phyloP scores from a whole-genome alignment of 2,888 invertebrate genomes.

The Amphipoea lucens region DNA sequence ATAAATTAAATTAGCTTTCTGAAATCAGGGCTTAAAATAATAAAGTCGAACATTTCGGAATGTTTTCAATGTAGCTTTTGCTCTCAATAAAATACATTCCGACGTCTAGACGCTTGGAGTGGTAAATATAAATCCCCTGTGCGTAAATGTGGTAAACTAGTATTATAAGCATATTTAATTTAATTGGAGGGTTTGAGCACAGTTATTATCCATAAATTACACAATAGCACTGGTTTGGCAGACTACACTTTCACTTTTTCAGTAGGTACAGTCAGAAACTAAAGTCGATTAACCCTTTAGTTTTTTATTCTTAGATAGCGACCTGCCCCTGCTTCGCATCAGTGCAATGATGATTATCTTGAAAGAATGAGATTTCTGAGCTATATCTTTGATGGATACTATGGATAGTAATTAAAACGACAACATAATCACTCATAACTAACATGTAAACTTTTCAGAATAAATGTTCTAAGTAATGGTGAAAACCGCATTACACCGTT shows the following conservation, averaged over 20 bases:
- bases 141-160: constrained; percentile 4
- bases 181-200: constrained; percentile 8
- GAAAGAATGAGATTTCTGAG: not conserved
- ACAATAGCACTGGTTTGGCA: constrained; percentile 18
- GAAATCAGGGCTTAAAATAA: constrained; percentile 15
- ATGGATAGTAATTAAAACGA: not conserved
- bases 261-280: not conserved
- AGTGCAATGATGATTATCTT: not conserved
- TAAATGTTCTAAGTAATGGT: not conserved
- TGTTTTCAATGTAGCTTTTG: constrained; percentile 25
- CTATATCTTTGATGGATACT: not conserved
- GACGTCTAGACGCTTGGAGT: constrained; percentile 41
- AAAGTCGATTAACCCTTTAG: not conserved
- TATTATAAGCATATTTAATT: constrained; percentile 23
- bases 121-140: constrained; percentile 25
- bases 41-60: constrained; percentile 5
- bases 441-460: not conserved
- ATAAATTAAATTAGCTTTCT: constrained; percentile 2
- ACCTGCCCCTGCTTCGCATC: not conserved
- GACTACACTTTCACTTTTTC: constrained; percentile 16
- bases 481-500: not conserved
- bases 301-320: not conserved
- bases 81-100: constrained; percentile 23
- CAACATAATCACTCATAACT: no score
- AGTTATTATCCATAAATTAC: not conserved